A percentile compares a stretch with the other conserved stretches of the same genome.
These are phyloP conservation scores for Apodemia mormo DNA, from an alignment of 2,888 invertebrate species.

Conservation along the genomic window DNA sequence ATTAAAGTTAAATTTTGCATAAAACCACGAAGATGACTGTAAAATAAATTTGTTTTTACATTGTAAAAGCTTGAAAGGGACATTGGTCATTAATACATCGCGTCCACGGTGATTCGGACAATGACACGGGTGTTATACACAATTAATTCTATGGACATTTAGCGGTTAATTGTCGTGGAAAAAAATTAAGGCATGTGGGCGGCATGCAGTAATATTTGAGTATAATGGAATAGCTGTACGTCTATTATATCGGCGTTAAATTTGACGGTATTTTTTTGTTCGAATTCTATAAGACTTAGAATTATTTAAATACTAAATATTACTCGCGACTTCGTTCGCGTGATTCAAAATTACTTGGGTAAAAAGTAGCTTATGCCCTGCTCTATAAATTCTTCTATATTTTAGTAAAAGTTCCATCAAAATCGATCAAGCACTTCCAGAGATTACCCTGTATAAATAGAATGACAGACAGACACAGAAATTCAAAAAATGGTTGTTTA, in stretches of 20 bases:
- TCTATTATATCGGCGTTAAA: background rate
- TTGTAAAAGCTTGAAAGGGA: conserved; percentile 45
- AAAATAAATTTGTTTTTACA: conserved; percentile 24
- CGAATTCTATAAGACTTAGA: background rate
- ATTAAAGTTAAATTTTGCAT: conserved; percentile 39
- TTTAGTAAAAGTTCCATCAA: no score
- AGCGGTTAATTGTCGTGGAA: conserved; percentile 69
- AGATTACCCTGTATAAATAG: no score
- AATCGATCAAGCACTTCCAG: no score
- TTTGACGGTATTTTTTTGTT: background rate
- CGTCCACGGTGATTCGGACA: conserved; percentile 55
- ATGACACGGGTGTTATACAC: conserved; percentile 64
- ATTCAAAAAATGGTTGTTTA: no score
- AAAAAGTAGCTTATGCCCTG: no score
- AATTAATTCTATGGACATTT: conserved; percentile 72
- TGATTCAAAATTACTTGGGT: no score
- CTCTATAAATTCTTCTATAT: no score
- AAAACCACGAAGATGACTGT: conserved; percentile 13
- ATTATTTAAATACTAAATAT: no score
- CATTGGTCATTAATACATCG: conserved; percentile 54
- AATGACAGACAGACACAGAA: no score
- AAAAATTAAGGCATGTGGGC: conserved; percentile 57
- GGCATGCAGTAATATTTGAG: conserved; percentile 27
- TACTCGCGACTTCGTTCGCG: no score
- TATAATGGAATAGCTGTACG: conserved; percentile 12